Evolutionary conservation across 2,888 invertebrate genomes (phyloP).

Genomic region (Andricus curvator): DNA sequence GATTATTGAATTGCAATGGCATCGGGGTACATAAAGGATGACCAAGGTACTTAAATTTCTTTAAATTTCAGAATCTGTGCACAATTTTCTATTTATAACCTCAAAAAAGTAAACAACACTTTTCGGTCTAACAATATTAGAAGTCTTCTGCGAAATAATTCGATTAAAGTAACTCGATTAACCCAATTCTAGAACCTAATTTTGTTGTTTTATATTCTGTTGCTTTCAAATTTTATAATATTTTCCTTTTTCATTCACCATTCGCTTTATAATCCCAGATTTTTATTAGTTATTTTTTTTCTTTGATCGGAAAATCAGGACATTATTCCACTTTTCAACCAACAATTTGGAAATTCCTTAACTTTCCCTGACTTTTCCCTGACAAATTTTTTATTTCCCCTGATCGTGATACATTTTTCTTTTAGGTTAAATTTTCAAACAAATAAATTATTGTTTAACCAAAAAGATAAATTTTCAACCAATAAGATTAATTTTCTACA

Average conservation of each 20-base stretch:
- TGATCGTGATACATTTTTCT: too few relatives aligned
- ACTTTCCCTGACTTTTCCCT: too few relatives aligned
- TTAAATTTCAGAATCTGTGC: slow-evolving; percentile 3
- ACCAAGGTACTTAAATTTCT: slow-evolving; percentile 67
- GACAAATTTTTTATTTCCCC: too few relatives aligned
- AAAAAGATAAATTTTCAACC: too few relatives aligned
- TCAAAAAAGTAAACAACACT: slow-evolving; percentile 69
- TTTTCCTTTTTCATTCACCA: neutral
- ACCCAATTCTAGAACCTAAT: neutral
- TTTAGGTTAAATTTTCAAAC: too few relatives aligned
- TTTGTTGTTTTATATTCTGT: neutral
- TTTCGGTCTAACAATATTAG: slow-evolving; percentile 2
- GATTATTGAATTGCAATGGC: slow-evolving; percentile 66
- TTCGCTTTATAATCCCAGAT: slow-evolving; percentile 1
- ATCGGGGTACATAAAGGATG: slow-evolving; percentile 75
- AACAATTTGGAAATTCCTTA: too few relatives aligned
- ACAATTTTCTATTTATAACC: slow-evolving; percentile 69
- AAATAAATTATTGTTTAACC: too few relatives aligned
- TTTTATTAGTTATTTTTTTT: slow-evolving; percentile 3
- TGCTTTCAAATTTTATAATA: neutral
- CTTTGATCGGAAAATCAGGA: too few relatives aligned
- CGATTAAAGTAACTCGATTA: slow-evolving; percentile 29
- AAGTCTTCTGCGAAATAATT: slow-evolving; percentile 12
- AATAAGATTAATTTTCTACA: too few relatives aligned
- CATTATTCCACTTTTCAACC: too few relatives aligned